phyloP scores from a whole-genome alignment of 2,888 invertebrate genomes.

The Amiota mariae region DNA sequence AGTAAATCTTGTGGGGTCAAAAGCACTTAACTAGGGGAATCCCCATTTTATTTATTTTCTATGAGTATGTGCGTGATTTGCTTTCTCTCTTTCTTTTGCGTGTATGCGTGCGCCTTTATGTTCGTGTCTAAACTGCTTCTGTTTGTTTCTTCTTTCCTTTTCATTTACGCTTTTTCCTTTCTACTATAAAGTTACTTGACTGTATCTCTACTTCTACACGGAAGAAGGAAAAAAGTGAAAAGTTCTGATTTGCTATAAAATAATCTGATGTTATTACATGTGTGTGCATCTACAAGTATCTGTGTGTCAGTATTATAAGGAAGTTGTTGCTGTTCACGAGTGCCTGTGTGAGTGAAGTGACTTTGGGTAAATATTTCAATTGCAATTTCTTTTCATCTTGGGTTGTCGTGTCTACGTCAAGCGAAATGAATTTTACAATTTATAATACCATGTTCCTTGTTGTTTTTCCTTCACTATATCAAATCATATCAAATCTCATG shows the following conservation, averaged over 20 bases:
- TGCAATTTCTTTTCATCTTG: too few species aligned
- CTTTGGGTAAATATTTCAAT: too few species aligned
- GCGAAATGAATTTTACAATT: too few species aligned
- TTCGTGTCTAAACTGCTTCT: conserved; percentile 21
- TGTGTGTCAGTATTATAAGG: not conserved
- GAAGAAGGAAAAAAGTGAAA: conserved; percentile 24
- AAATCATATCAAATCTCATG: too few species aligned
- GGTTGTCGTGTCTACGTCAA: too few species aligned
- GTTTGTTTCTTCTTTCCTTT: conserved; percentile 3
- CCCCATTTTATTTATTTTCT: too few species aligned
- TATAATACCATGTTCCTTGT: too few species aligned
- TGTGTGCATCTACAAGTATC: not conserved
- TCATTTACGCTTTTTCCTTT: not conserved
- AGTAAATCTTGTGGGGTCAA: not conserved
- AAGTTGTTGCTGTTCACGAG: too few species aligned
- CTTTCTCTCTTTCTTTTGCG: not conserved
- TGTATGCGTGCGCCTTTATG: not conserved
- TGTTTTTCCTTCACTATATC: too few species aligned
- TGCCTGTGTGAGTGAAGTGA: too few species aligned
- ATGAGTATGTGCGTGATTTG: not conserved
- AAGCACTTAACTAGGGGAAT: conserved; percentile 1
- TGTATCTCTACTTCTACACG: not conserved
- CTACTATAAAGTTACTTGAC: not conserved
- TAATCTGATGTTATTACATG: not conserved
- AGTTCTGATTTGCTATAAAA: conserved; percentile 22